Base-by-base conservation (phyloP, 2,888 invertebrate genomes). In the Hoplodrina blanda region DNA sequence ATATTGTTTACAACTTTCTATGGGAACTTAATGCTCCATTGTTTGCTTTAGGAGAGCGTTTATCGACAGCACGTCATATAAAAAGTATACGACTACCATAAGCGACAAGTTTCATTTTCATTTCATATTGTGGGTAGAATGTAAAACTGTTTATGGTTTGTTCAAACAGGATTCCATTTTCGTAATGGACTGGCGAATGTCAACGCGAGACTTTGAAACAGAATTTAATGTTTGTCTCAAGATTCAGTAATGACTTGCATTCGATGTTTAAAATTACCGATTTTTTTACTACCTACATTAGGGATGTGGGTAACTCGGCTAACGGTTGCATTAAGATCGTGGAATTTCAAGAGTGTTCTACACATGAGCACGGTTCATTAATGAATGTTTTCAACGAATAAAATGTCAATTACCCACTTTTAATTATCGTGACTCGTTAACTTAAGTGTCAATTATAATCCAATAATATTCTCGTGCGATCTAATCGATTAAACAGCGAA, bases 1-100 rank as follows among this genome's bases (percentile, higher is more conserved):
- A 85, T 84, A 85, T 84, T 91, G 92, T 92, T 93, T 91, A 92
- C 91, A 90, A 93, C 92, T 94, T 92, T 93, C 93, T 91, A 93
- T 93, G 93, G 89, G 93, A 93, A 92, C 87, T 83, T 82, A 80
- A 81, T 85, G 85, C 78, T 63, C 86, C 82, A 92, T 92, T 93
- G 92, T 92, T 86, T 76, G 50, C 61, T 57, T 33, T 71, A 71
- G 70, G 68, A 73, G 73, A 81, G 67, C 62, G 67, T 70, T 80
- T 80, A 80, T 80, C 68, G 69, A 72, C 68, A 66, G 49, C 53
- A 62, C 54, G 52, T 49, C 66, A 33, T 44, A 44, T 54, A 80
- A 80, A 81, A 80, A 80, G 25, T 55, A 30, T n/a, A 65, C 52
- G 19, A 65, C 52, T 46, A 49, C 54, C 19, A 59, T 73, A 67